Base-by-base conservation (phyloP, 2,113 vertebrate genomes). In the Platichthys stellatus region DNA sequence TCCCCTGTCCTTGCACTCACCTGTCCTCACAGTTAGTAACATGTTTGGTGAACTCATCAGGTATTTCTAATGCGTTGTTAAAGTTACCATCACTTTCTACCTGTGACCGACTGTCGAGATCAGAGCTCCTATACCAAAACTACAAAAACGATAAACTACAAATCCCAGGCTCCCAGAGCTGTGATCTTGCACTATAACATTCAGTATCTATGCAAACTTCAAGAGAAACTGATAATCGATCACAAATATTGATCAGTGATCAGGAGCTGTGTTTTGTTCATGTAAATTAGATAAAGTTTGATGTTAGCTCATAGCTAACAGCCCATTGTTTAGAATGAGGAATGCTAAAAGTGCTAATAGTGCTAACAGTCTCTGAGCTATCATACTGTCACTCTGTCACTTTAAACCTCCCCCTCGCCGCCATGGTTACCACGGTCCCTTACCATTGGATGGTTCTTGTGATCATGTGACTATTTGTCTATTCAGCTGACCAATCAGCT, bases 341-440 rank as follows among this genome's bases (percentile, higher is more conserved):
- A 85, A 81, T 60, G 72, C 74, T 74, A 78, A 57, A 13, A 24
- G 35, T 63, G 74, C 58, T 74, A 78, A 57, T 18, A 26, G 35
- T 63, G 74, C 58, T 73, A 63, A 79, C 24, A 10, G 81, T 87
- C 85, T 83, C n/a, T 31, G 51, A 82, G 86, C 86, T 67, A 14
- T 74, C 83, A 88, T 88, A 87, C 65, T 78, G 87, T 89, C 86
- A 88, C 89, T 91, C 66, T 78, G 87, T 89, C 86, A 88, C 89
- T 91, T 88, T 89, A 89, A 89, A 49, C 40, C 20, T 71, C 68
- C 31, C 31, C 67, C 56, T 73, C 0, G 60, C 26, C 69, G 78
- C 75, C 80, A 57, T 66, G 67, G 75, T 76, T 72, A 80, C 63
- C 65, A 57, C 0, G 15, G 70, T 75, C 65, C 63, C 9, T 40